These are phyloP conservation scores for Trogon melanurus DNA, from an alignment of 2,113 vertebrate genomes.

Conservation along the genomic window DNA sequence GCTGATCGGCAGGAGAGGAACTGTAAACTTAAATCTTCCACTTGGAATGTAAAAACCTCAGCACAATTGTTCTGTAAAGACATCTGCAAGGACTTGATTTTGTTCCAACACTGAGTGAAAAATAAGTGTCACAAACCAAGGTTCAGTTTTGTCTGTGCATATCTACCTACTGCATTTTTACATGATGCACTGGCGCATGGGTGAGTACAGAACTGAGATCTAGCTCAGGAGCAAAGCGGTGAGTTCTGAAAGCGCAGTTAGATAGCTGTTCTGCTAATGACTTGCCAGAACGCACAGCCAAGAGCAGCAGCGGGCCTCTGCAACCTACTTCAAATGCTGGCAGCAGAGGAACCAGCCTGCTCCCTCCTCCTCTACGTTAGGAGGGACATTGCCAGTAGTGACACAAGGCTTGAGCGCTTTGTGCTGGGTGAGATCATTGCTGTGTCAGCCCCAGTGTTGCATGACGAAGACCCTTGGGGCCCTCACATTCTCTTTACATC, in stretches of 20 bases:
- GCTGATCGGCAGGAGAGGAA: neutral
- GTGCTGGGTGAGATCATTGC: neutral
- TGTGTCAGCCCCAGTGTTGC: neutral
- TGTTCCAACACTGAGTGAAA: constrained; percentile 1
- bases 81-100: constrained; percentile 34
- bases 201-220: neutral
- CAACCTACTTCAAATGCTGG: neutral
- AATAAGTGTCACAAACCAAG: neutral
- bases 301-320: neutral
- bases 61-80: constrained; percentile 12
- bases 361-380: accelerated
- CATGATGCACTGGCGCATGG: neutral
- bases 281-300: neutral
- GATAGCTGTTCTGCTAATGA: neutral
- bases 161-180: neutral
- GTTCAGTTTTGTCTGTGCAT: neutral
- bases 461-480: neutral
- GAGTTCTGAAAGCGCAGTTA: neutral
- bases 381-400: neutral
- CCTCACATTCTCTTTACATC: neutral
- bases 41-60: constrained; percentile 4
- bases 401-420: neutral
- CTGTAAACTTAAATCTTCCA: neutral
- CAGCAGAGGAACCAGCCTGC: neutral
- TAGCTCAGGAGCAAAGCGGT: neutral